phyloP scores from a whole-genome alignment of 2,888 invertebrate genomes.

The Epirrhoe tristata region DNA sequence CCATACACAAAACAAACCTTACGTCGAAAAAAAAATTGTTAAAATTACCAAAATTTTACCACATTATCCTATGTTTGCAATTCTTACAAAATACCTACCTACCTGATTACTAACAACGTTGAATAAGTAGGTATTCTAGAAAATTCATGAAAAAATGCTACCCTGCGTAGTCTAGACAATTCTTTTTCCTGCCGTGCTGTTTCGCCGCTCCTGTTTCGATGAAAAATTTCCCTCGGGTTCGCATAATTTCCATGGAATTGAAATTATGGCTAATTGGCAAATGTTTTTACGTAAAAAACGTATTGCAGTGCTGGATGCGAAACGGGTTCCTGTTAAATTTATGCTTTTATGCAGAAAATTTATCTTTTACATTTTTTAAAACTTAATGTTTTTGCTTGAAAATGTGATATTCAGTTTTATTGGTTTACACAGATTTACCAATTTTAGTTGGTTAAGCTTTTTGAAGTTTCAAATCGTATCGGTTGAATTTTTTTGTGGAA shows the following conservation, averaged over 20 bases:
- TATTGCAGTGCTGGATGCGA: slow-evolving; percentile 15
- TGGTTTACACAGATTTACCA: no score
- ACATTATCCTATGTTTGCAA: no score
- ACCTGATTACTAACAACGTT: not conserved
- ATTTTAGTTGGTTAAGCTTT: no score
- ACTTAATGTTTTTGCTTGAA: not conserved
- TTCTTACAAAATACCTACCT: not conserved
- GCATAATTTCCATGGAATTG: slow-evolving; percentile 63
- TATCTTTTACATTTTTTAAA: not conserved
- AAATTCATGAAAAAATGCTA: slow-evolving; percentile 8
- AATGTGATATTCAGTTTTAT: not conserved
- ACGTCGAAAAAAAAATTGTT: no score
- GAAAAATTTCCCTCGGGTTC: slow-evolving; percentile 78
- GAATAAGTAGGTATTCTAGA: slow-evolving; percentile 2
- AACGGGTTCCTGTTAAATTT: slow-evolving; percentile 15
- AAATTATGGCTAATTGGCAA: slow-evolving; percentile 63
- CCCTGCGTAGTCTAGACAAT: slow-evolving; percentile 34
- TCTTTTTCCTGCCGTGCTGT: slow-evolving; percentile 59
- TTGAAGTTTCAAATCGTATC: no score
- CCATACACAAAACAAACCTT: no score
- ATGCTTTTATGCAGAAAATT: slow-evolving; percentile 14
- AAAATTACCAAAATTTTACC: no score
- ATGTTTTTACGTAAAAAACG: slow-evolving; percentile 51
- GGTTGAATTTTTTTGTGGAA: no score
- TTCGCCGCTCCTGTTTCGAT: slow-evolving; percentile 71